Evolutionary conservation across 2,797 vertebrate genomes (phyloP).

Genomic region (Lepidocolaptes lacrymiger): DNA sequence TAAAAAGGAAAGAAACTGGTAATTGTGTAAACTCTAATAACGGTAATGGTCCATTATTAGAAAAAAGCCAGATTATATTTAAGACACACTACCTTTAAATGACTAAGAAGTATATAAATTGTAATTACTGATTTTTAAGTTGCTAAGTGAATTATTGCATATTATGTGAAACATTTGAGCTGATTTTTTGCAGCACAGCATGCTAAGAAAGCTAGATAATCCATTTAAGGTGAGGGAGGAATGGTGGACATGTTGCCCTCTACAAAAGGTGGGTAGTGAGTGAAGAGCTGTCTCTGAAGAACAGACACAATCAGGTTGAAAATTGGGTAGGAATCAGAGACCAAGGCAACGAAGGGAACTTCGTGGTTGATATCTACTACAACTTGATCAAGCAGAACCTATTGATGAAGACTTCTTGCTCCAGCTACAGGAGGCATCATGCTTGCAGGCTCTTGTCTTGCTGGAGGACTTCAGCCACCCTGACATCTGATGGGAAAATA

Average conservation of each 20-base stretch:
- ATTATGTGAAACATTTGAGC: not conserved
- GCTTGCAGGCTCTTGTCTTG: not conserved
- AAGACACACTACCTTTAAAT: not conserved
- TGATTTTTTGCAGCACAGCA: not conserved
- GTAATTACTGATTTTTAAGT: not conserved
- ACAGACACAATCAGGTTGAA: not conserved
- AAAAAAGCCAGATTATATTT: not conserved
- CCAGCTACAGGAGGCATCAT: accelerated
- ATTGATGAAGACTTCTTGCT: not conserved
- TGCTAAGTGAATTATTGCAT: not conserved
- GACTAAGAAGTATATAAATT: not conserved
- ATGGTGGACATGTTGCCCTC: not conserved
- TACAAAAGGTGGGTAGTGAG: not conserved
- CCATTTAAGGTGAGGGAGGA: not conserved
- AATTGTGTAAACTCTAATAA: not conserved
- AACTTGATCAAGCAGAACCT: not conserved
- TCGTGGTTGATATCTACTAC: not conserved
- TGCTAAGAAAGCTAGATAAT: not conserved
- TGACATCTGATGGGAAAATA: not conserved
- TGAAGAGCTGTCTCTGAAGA: not conserved
- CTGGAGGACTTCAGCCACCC: not conserved
- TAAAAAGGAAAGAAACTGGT: not conserved
- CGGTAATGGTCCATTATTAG: not conserved
- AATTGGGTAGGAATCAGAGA: not conserved
- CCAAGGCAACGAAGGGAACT: not conserved